phyloP scores from a whole-genome alignment of 2,888 invertebrate species.

The Coelopa pilipes region DNA sequence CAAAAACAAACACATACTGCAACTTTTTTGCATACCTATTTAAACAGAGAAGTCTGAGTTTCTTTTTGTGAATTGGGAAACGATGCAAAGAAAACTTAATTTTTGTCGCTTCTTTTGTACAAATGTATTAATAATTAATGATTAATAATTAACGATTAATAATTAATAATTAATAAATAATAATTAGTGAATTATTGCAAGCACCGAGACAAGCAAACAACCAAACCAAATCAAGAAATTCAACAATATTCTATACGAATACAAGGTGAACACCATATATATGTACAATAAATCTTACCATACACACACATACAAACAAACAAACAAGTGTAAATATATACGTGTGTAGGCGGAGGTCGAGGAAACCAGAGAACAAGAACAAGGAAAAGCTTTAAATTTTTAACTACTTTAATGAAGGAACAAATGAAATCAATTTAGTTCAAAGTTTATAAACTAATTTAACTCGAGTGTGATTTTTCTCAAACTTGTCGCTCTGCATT shows the following conservation, averaged over 20 bases:
- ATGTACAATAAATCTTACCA: not conserved
- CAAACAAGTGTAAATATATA: no score
- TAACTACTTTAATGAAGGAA: not conserved
- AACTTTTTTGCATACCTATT: constrained; percentile 10
- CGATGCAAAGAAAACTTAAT: not conserved
- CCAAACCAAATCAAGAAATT: not conserved
- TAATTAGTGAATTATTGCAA: not conserved
- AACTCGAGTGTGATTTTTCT: no score
- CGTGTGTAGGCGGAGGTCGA: not conserved
- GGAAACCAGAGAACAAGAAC: not conserved
- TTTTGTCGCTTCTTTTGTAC: not conserved
- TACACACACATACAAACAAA: not conserved
- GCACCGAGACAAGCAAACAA: not conserved
- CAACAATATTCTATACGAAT: not conserved
- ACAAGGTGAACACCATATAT: not conserved
- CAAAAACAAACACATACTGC: not conserved
- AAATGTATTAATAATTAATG: not conserved
- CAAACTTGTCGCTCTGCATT: no score
- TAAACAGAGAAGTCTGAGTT: constrained; percentile 16
- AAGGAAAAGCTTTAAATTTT: not conserved
- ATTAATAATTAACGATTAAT: no score
- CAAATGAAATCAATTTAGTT: no score
- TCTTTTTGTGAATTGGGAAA: not conserved
- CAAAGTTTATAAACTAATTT: no score
- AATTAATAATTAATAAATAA: not conserved